Base-by-base conservation (phyloP, 2,113 vertebrate genomes). In the Genyomyrus donnyi region DNA sequence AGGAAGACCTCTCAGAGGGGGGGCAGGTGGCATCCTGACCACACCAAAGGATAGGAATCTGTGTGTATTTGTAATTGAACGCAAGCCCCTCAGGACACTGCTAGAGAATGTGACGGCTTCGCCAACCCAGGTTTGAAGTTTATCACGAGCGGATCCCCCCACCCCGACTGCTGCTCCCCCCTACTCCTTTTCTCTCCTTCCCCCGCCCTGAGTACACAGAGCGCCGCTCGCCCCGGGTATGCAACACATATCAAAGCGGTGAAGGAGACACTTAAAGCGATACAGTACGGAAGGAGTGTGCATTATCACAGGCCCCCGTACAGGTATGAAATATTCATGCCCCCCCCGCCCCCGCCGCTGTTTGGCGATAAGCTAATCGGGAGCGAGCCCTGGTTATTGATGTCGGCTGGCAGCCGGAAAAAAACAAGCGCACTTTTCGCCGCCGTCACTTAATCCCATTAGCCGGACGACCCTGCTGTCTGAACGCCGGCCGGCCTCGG, bases 161-260 rank as follows among this genome's bases (percentile, higher is more conserved):
- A 24, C 24, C 46, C 85, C 46, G 13, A 15, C 13, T 39, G 42
- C 39, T 8, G 80, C 4, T 45, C 10, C 50, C 84, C 48, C 46
- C 74, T 3, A 17, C 35, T 8, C 74, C 31, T 39, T 80, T 42
- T 39, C 15, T 19, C 13, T 80, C 31, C 45, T 86, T 27, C 42
- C 48, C 35, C n/a, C 35, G 17, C 35, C 31, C 13, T 15, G n/a
- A 49, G 48, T 31, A 49, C 84, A 86, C 46, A 86, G 21, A 21
- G 24, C 42, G 42, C 42, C 42, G 42, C 46, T 21, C 42, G 39
- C 74, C 48, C 45, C n/a, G 46, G 85, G 83, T 85, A 53, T 45
- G 42, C 56, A 90, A 42, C 27, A 85, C n/a, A 85, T 87, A 45
- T 70, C 83, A 87, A 90, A 90, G 45, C 39, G 46, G 56, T 42